Evolutionary conservation across 2,888 invertebrate species (phyloP), one percentile per base, ranked within the genome.

Genomic region (Ctena decussata): DNA sequence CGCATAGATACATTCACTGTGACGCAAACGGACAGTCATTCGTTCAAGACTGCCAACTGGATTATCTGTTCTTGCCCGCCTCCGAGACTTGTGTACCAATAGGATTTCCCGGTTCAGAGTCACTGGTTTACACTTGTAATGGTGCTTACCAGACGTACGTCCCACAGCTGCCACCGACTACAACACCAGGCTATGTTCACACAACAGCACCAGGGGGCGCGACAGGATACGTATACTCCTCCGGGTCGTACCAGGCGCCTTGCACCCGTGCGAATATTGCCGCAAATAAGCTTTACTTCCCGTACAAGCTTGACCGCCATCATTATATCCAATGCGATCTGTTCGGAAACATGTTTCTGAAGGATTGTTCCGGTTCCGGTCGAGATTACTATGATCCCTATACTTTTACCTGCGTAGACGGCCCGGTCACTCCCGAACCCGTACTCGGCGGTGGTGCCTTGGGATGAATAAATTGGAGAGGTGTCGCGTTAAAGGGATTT

Each of bases 401-500:
- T 93, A 95, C 77, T 91, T 92, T 93, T 93, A 95, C 75, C 77
- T 95, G 86, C 86, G 95, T 89, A 86, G 94, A 85, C 91, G 95
- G 86, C 32, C 94, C 77, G 91, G 94, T 88, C 8, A 27, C 8
- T 8, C 12, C 30, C 6, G 65, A 35, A 1, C 12, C 18, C 21
- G 21, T 46, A 15, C 3, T 46, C 3, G 46, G 46, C 3, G n/a
- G n/a, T n/a, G n/a, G n/a, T n/a, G n/a, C n/a, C n/a, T n/a, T n/a
- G n/a, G n/a, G n/a, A n/a, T n/a, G n/a, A n/a, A n/a, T n/a, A n/a
- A n/a, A n/a, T n/a, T n/a, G n/a, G n/a, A n/a, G n/a, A n/a, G n/a
- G n/a, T n/a, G n/a, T n/a, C n/a, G n/a, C n/a, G n/a, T n/a, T n/a
- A n/a, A n/a, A n/a, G n/a, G n/a, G n/a, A n/a, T n/a, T n/a, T n/a